Evolutionary conservation across 2,888 invertebrate species (phyloP).

Genomic region (Furcula furcula): DNA sequence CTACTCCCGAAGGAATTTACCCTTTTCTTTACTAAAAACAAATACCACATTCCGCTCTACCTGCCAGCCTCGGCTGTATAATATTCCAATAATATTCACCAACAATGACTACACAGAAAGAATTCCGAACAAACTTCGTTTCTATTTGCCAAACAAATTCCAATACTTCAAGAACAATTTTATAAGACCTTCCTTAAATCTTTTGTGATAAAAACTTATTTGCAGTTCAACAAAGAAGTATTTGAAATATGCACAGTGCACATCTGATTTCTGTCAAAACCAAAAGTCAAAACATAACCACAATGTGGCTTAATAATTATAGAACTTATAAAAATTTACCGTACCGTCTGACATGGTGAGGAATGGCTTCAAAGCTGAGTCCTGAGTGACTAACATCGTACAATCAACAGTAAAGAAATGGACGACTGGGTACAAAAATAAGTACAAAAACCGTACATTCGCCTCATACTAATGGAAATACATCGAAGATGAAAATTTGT

Average conservation of each 20-base stretch:
- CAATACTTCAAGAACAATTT: constrained; percentile 2
- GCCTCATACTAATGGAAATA: constrained; percentile 8
- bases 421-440: background rate
- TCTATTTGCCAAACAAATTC: constrained; percentile 5
- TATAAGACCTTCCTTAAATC: constrained; percentile 1
- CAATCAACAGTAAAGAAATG: background rate
- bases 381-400: background rate
- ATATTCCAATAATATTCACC: constrained; percentile 36
- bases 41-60: constrained; percentile 32
- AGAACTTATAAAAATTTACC: background rate
- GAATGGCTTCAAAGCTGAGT: background rate
- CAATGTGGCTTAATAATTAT: background rate
- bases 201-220: constrained; percentile 2
- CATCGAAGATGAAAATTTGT: constrained; percentile 28
- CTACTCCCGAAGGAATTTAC: constrained; percentile 38
- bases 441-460: constrained; percentile 2
- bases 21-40: constrained; percentile 46
- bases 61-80: constrained; percentile 27
- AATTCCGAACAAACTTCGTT: constrained; percentile 6
- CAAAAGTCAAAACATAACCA: background rate
- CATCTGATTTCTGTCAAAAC: background rate
- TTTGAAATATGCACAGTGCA: background rate
- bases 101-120: constrained; percentile 24
- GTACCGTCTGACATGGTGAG: background rate
- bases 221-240: background rate